These are phyloP conservation scores for Trinorchestia longiramus DNA, from an alignment of 1,140 invertebrate genomes.

Conservation along the genomic window DNA sequence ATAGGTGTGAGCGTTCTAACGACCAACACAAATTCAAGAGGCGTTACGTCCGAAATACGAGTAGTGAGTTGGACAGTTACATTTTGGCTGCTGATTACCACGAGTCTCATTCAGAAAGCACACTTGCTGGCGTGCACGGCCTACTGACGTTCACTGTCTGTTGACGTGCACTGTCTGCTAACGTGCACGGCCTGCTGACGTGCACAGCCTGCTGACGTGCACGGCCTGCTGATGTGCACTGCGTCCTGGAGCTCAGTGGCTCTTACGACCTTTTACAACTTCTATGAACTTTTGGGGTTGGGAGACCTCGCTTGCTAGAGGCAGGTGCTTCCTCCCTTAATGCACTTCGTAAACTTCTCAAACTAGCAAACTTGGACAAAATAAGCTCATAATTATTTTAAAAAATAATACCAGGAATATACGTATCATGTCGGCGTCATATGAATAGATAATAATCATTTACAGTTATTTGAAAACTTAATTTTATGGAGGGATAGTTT, in stretches of 20 bases:
- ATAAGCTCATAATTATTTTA: neutral
- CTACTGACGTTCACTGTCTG: no score
- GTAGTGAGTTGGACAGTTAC: neutral
- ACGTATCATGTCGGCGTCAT: neutral
- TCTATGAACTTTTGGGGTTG: neutral
- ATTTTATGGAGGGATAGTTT: neutral
- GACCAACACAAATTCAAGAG: neutral
- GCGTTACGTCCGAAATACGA: neutral
- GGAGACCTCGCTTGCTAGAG: neutral
- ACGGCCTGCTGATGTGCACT: neutral
- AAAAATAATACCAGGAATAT: neutral
- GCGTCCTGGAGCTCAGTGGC: neutral
- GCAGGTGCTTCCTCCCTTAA: constrained; percentile 5
- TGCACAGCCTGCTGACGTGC: neutral
- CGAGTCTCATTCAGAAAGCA: neutral
- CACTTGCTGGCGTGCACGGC: neutral
- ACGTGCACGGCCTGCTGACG: neutral
- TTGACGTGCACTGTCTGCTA: no score
- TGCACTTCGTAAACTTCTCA: neutral
- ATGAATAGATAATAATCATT: neutral
- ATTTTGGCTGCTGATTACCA: neutral
- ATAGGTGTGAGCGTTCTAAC: neutral
- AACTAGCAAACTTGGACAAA: neutral
- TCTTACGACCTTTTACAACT: neutral
- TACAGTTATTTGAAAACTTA: neutral